These are phyloP conservation scores for Capreolus pygargus DNA, from an alignment of 2,113 vertebrate genomes.

Conservation along the genomic window DNA sequence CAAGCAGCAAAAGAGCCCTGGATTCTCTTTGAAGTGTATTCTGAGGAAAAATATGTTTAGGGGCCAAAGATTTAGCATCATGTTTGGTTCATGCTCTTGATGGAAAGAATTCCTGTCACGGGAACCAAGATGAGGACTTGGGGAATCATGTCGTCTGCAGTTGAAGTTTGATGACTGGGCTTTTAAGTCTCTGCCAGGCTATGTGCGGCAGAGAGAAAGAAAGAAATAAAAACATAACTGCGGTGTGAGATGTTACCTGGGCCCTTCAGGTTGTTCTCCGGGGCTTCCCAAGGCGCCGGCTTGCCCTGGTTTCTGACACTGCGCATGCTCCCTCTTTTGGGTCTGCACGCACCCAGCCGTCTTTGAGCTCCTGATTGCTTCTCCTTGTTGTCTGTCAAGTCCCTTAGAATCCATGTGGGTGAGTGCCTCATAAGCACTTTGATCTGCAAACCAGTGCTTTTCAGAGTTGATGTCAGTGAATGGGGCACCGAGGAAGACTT, in stretches of 20 bases:
- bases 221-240: background rate
- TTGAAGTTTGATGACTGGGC: background rate
- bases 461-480: background rate
- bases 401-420: background rate
- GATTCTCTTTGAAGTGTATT: background rate
- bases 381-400: background rate
- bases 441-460: background rate
- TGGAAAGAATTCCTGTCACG: background rate
- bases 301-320: background rate
- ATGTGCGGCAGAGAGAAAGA: background rate
- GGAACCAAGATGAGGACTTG: background rate
- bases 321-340: background rate
- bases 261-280: background rate
- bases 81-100: background rate
- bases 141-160: background rate
- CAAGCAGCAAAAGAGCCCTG: background rate
- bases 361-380: background rate
- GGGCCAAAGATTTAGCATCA: background rate
- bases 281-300: background rate
- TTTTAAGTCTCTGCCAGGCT: background rate
- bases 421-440: background rate
- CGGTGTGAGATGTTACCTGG: background rate
- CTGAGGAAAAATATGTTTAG: background rate
- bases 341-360: background rate
- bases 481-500: background rate